Conservation (phyloP, 2,888 invertebrate genomes). For the Heteromyza rotundicornis region DNA sequence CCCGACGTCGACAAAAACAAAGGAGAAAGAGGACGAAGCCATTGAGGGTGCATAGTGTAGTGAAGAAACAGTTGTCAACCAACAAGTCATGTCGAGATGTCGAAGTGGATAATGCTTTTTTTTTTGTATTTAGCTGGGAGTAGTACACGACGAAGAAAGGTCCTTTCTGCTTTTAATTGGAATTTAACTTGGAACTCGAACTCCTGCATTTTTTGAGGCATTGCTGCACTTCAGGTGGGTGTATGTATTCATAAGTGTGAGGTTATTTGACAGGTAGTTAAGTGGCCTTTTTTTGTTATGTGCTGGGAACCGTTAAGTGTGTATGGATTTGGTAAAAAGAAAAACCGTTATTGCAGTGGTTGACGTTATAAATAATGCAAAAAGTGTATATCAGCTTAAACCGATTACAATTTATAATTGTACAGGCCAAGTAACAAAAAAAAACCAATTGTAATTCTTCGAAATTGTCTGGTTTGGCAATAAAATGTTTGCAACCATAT, state of each 20-base stretch:
- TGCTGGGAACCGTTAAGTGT: constrained; percentile 47
- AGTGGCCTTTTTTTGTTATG: constrained; percentile 41
- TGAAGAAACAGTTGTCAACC: constrained; percentile 48
- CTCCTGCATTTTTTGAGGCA: constrained; percentile 40
- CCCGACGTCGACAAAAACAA: neutral
- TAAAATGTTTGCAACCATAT: too few species aligned
- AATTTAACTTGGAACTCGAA: too few species aligned
- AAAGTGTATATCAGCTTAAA: too few species aligned
- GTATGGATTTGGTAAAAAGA: too few species aligned
- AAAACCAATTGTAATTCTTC: too few species aligned
- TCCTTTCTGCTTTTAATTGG: constrained; percentile 46
- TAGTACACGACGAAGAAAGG: constrained; percentile 17
- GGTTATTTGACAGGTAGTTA: constrained; percentile 24
- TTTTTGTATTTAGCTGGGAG: constrained; percentile 7
- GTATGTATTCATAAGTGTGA: constrained; percentile 39
- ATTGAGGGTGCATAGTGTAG: neutral
- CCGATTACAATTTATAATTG: too few species aligned
- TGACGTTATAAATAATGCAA: too few species aligned
- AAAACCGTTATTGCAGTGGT: neutral
- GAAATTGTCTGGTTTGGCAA: too few species aligned
- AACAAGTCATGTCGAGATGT: constrained; percentile 46
- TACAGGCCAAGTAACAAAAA: too few species aligned
- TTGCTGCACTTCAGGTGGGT: constrained; percentile 33
- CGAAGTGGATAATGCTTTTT: constrained; percentile 48
- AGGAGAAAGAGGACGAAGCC: neutral